Evolutionary conservation across 2,888 invertebrate genomes (phyloP).

Genomic region (Coenonympha arcania): DNA sequence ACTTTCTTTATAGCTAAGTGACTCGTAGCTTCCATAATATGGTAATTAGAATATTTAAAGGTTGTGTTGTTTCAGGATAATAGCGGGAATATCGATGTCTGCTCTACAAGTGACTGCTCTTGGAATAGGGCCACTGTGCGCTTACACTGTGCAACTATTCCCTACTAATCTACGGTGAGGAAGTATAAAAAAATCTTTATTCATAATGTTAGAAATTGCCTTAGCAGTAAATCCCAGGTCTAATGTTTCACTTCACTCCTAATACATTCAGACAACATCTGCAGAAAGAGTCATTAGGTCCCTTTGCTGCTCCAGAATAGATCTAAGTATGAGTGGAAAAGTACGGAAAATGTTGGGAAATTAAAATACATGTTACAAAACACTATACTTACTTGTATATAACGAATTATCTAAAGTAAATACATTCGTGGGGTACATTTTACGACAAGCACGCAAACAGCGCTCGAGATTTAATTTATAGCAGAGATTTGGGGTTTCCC

Average conservation of each 20-base stretch:
- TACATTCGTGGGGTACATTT: neutral
- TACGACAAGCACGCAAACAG: neutral
- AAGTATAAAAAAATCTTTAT: too few species aligned
- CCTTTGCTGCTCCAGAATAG: too few species aligned
- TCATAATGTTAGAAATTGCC: too few species aligned
- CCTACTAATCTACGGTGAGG: conserved; percentile 63
- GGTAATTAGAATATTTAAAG: too few species aligned
- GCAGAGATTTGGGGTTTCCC: conserved; percentile 7
- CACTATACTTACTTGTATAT: neutral
- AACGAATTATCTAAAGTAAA: neutral
- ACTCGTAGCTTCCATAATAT: neutral
- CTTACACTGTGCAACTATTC: conserved; percentile 59
- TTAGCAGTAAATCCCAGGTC: too few species aligned
- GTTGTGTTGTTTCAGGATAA: conserved; percentile 35
- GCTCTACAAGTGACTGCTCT: conserved; percentile 56
- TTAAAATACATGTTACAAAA: neutral
- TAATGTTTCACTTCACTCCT: too few species aligned
- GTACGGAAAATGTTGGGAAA: neutral
- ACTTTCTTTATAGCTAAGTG: neutral
- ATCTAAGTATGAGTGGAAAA: conserved; percentile 4
- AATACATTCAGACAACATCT: too few species aligned
- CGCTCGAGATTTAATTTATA: neutral
- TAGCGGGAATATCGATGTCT: conserved; percentile 56
- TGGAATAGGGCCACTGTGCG: conserved; percentile 60
- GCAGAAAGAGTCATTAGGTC: too few species aligned